Evolutionary conservation across 2,113 vertebrate genomes (phyloP).

Genomic region (Brachyhypopomus occidentalis): DNA sequence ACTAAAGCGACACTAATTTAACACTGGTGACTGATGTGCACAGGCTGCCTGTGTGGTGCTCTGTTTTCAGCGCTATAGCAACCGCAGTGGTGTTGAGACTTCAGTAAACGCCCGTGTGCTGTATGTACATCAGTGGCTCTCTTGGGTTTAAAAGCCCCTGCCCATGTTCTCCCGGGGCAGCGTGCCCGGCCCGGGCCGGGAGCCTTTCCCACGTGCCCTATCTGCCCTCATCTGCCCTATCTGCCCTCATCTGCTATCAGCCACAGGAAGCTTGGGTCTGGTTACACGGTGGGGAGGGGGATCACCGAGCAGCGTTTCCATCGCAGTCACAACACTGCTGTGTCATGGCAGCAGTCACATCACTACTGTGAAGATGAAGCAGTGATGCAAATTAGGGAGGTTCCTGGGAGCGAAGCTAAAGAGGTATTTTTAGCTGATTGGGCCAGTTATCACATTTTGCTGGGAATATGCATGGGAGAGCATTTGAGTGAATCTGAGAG

Average conservation of each 20-base stretch:
- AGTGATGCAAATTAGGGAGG: neutral
- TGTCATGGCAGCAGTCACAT: too few relatives aligned
- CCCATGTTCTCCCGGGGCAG: neutral
- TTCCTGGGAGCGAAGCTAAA: conserved; percentile 28
- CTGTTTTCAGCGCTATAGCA: neutral
- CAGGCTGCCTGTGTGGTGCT: neutral
- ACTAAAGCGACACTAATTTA: conserved; percentile 13
- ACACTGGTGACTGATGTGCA: neutral
- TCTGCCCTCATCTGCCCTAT: conserved; percentile 38
- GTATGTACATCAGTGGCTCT: neutral
- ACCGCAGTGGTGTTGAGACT: neutral
- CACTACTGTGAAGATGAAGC: conserved; percentile 10
- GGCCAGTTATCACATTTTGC: neutral
- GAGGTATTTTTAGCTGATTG: conserved; percentile 8
- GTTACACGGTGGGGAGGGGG: conserved; percentile 50
- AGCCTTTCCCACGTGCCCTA: conserved; percentile 48
- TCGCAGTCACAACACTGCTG: conserved; percentile 44
- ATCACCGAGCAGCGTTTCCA: conserved; percentile 51
- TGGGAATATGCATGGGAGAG: neutral
- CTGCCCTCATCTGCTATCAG: conserved; percentile 42
- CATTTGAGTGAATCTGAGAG: too few relatives aligned
- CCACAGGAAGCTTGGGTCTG: conserved; percentile 58
- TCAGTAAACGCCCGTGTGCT: too few relatives aligned
- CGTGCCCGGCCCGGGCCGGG: neutral
- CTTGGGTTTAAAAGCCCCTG: neutral